Conservation (phyloP, 2,888 invertebrate species). For the Mylabris sibirica region DNA sequence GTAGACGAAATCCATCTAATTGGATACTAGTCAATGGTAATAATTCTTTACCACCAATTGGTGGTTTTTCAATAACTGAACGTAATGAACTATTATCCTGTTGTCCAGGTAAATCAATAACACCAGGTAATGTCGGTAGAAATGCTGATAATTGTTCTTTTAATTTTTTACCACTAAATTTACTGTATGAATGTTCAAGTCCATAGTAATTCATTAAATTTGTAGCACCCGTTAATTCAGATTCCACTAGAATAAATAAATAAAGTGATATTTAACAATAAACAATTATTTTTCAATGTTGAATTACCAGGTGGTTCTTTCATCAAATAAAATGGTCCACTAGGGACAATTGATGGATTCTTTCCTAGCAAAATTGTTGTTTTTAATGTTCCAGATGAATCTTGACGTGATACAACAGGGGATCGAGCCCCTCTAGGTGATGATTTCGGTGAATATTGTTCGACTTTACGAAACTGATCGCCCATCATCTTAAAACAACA, state of each 20-base stretch:
- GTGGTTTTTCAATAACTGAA: constrained; percentile 94
- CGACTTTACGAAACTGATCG: constrained; percentile 91
- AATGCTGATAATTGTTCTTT: constrained; percentile 96
- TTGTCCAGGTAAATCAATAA: constrained; percentile 92
- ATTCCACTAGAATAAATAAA: constrained; percentile 72
- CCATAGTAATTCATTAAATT: constrained; percentile 97
- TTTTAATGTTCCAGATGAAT: constrained; percentile 96
- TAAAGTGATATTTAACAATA: constrained; percentile 12
- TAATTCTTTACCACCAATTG: constrained; percentile 90
- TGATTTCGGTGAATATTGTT: constrained; percentile 94
- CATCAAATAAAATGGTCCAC: constrained; percentile 98
- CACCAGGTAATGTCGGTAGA: constrained; percentile 92
- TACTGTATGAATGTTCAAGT: constrained; percentile 95
- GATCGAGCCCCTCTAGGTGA: constrained; percentile 93
- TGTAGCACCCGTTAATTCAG: constrained; percentile 93
- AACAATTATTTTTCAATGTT: background rate
- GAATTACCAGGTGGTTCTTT: constrained; percentile 89
- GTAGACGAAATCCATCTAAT: constrained; percentile 90
- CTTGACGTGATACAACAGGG: constrained; percentile 94
- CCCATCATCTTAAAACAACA: constrained; percentile 83
- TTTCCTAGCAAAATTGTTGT: constrained; percentile 97
- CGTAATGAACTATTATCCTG: constrained; percentile 86
- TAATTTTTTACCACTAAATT: constrained; percentile 95
- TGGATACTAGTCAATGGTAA: constrained; percentile 86
- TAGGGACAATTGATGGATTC: constrained; percentile 96